Evolutionary conservation across 2,888 invertebrate genomes (phyloP).

Genomic region (Strigamia crassipes): DNA sequence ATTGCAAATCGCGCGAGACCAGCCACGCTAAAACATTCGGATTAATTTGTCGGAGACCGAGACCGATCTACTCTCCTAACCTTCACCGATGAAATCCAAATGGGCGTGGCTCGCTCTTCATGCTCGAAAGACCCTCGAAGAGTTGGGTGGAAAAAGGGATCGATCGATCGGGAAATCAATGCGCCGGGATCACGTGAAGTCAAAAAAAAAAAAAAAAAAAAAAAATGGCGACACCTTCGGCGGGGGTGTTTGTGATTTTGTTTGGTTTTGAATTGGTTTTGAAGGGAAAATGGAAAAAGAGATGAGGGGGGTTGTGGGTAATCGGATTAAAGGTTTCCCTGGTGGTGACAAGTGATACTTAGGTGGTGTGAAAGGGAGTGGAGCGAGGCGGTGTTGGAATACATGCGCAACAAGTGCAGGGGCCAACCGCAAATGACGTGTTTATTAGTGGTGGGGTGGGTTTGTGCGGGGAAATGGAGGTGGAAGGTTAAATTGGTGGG

Average conservation of each 20-base stretch:
- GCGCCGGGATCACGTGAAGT: background rate
- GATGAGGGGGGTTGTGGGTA: background rate
- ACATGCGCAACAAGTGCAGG: background rate
- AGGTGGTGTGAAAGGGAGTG: background rate
- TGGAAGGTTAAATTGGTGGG: too few species aligned
- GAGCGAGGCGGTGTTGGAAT: background rate
- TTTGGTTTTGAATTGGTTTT: background rate
- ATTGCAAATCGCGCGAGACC: too few species aligned
- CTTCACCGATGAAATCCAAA: slow-evolving; percentile 11
- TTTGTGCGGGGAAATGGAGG: background rate
- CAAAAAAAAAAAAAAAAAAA: background rate
- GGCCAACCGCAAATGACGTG: background rate
- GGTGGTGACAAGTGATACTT: slow-evolving; percentile 6
- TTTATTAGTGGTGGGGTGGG: background rate
- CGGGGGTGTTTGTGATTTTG: too few species aligned
- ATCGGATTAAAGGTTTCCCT: slow-evolving; percentile 1
- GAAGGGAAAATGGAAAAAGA: background rate
- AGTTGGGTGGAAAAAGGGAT: slow-evolving; percentile 4
- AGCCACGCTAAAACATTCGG: background rate
- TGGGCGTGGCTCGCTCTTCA: slow-evolving; percentile 17
- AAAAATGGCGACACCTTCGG: slow-evolving; percentile 4
- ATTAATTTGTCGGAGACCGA: background rate
- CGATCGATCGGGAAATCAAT: slow-evolving; percentile 8
- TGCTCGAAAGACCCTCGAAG: slow-evolving; percentile 15
- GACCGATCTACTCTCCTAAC: background rate